These are phyloP conservation scores for Lytechinus pictus DNA, from an alignment of 35 echinoderm and acorn worm genomes.

Conservation along the genomic window DNA sequence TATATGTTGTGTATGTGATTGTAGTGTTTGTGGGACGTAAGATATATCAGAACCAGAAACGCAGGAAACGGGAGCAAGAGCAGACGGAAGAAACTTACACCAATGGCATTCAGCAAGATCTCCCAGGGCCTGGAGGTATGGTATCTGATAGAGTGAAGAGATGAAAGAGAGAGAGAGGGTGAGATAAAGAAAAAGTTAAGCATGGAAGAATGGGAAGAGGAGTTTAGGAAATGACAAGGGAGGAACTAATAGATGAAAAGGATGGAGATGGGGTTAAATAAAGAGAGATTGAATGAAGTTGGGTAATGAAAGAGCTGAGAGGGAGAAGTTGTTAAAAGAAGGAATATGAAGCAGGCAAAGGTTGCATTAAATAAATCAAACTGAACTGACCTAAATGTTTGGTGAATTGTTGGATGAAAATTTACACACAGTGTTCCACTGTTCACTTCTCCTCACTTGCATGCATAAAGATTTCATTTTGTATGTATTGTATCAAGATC, in stretches of 20 bases:
- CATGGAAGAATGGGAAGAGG: neutral
- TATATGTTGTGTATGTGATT: slow-evolving; percentile 86
- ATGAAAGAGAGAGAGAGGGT: neutral
- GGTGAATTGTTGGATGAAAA: too few relatives aligned
- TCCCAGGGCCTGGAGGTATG: neutral
- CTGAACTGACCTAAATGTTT: too few relatives aligned
- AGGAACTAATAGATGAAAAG: too few relatives aligned
- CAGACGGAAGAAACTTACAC: neutral
- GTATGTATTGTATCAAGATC: too few relatives aligned
- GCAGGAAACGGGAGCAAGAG: neutral
- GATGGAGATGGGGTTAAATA: neutral
- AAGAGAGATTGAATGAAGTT: neutral
- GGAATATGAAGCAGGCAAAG: neutral
- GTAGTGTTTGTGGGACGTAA: slow-evolving; percentile 86
- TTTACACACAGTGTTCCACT: too few relatives aligned
- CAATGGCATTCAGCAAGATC: neutral
- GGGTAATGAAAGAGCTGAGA: neutral
- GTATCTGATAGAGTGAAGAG: neutral
- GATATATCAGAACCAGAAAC: slow-evolving; percentile 65
- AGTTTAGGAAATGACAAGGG: too few relatives aligned
- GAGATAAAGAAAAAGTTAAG: neutral
- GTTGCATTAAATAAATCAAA: neutral
- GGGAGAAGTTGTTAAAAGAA: neutral
- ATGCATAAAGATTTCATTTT: too few relatives aligned
- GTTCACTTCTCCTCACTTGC: too few relatives aligned